A percentile compares a stretch with the other conserved stretches of the same genome.
Evolutionary conservation across 1,140 invertebrate species (phyloP).

Genomic region (Lordiphosa collinella): DNA sequence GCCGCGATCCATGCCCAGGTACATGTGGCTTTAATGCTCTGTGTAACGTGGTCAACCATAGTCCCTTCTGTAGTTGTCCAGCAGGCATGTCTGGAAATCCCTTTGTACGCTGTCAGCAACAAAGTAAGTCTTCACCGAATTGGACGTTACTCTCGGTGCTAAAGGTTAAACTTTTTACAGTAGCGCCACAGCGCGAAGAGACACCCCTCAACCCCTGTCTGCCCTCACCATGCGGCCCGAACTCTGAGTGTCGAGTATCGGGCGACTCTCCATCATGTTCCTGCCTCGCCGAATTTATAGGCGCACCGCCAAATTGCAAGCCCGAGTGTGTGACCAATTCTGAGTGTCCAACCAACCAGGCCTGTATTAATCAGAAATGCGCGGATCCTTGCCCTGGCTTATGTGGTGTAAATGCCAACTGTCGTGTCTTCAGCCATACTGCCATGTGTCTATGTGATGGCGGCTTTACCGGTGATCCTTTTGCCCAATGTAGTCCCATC

Average conservation of each 20-base stretch:
- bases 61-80: conserved; percentile 83
- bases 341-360: conserved; percentile 90
- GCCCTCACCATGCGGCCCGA: conserved; percentile 88
- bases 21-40: conserved; percentile 86
- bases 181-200: conserved; percentile 63
- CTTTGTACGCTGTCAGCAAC: conserved; percentile 82
- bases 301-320: conserved; percentile 88
- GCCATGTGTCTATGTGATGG: conserved; percentile 80
- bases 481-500: conserved; percentile 83
- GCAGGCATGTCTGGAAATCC: conserved; percentile 84
- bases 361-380: conserved; percentile 83
- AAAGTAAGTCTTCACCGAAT: conserved; percentile 80
- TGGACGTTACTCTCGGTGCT: conserved; percentile 3
- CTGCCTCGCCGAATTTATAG: conserved; percentile 86
- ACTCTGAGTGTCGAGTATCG: conserved; percentile 84
- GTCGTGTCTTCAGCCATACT: conserved; percentile 77
- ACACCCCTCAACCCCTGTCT: conserved; percentile 82
- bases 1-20: conserved; percentile 88
- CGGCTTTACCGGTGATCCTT: conserved; percentile 82
- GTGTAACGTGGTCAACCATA: conserved; percentile 83
- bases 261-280: conserved; percentile 85
- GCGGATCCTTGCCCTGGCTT: conserved; percentile 79
- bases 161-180: conserved; percentile 60
- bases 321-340: conserved; percentile 89
- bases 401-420: conserved; percentile 63